phyloP scores from a whole-genome alignment of 2,113 vertebrate species.

The Setophaga coronata region DNA sequence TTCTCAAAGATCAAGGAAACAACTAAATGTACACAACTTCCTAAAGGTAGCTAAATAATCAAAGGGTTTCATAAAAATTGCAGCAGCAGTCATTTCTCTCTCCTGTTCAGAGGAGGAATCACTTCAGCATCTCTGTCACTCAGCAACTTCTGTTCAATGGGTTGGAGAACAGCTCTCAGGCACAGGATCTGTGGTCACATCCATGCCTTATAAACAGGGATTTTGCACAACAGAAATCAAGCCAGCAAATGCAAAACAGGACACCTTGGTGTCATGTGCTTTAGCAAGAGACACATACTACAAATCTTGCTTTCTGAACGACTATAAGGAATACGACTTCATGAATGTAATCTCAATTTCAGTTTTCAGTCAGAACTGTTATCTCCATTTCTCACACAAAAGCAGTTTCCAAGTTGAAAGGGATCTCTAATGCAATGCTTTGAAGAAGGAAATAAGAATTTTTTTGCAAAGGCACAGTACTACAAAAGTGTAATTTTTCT shows the following conservation, averaged over 20 bases:
- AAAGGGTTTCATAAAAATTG: neutral
- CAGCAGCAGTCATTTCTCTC: neutral
- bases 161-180: neutral
- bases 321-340: neutral
- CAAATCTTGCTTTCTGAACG: neutral
- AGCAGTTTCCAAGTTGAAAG: neutral
- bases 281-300: neutral
- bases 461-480: neutral
- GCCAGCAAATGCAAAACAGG: fast-evolving
- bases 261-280: fast-evolving
- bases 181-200: neutral
- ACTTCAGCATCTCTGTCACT: neutral
- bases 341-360: neutral
- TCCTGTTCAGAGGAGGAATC: neutral
- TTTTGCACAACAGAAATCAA: neutral
- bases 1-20: neutral
- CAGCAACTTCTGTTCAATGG: neutral
- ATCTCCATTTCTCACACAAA: neutral
- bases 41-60: neutral
- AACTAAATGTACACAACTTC: neutral
- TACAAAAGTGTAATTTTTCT: neutral
- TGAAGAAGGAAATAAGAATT: neutral
- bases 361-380: neutral
- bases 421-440: neutral
- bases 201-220: fast-evolving